Evolutionary conservation across 1,140 invertebrate species (phyloP).

Genomic region (Gryon sp.): DNA sequence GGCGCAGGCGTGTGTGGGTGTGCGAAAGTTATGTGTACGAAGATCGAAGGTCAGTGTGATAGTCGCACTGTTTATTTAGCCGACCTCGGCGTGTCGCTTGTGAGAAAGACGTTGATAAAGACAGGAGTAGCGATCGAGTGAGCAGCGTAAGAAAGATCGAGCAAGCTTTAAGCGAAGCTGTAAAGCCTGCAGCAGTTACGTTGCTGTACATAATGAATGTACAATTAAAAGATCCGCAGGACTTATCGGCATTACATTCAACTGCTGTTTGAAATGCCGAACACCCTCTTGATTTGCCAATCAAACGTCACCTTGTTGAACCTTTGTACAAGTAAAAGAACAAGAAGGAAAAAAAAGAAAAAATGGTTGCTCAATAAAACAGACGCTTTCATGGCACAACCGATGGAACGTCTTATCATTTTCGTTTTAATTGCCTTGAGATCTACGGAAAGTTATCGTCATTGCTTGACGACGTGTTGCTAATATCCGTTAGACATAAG

Average conservation of each 20-base stretch:
- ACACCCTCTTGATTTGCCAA: slow-evolving; percentile 44
- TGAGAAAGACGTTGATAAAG: slow-evolving; percentile 21
- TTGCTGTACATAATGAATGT: slow-evolving; percentile 69
- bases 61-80: slow-evolving; percentile 46
- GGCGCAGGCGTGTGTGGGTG: slow-evolving; percentile 32
- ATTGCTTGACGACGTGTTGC: not conserved
- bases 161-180: slow-evolving; percentile 14
- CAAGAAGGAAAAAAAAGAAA: too few species aligned
- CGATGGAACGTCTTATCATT: not conserved
- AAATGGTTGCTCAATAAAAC: too few species aligned
- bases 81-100: slow-evolving; percentile 16
- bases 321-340: not conserved
- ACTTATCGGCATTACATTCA: slow-evolving; percentile 66
- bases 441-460: not conserved
- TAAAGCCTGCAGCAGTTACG: slow-evolving; percentile 65
- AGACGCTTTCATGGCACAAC: too few species aligned
- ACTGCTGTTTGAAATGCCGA: slow-evolving; percentile 20
- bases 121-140: not conserved
- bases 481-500: not conserved
- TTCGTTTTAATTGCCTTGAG: not conserved
- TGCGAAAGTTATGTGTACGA: slow-evolving; percentile 44
- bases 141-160: slow-evolving; percentile 9
- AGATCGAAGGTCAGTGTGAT: slow-evolving; percentile 66
- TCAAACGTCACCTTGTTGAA: slow-evolving; percentile 16
- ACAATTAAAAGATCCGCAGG: slow-evolving; percentile 71